phyloP scores from a whole-genome alignment of 2,113 vertebrate genomes.

The Calidris pygmaea region DNA sequence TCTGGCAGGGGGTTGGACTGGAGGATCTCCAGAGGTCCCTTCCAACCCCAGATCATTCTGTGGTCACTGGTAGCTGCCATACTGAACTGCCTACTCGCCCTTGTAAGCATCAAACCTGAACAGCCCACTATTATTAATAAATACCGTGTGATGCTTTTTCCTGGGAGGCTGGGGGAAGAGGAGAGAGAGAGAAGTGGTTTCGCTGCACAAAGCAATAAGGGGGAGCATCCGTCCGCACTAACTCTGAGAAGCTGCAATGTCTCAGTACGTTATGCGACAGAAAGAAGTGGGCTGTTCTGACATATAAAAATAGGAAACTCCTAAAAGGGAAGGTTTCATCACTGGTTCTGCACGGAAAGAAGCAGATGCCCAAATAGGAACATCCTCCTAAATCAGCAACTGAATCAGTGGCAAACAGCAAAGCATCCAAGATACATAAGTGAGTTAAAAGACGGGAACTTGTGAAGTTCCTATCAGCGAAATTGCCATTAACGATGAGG shows the following conservation, averaged over 20 bases:
- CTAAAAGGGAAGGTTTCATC: neutral
- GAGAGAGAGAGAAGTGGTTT: neutral
- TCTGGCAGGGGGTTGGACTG: no score
- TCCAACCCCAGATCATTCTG: no score
- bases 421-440: rapidly evolving
- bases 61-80: neutral
- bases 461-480: neutral
- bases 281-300: neutral
- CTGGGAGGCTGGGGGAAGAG: no score
- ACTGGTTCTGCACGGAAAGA: neutral
- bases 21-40: no score
- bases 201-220: neutral
- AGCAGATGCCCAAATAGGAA: neutral
- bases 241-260: neutral
- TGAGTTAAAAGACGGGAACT: neutral
- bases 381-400: neutral
- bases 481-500: neutral
- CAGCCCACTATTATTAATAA: no score
- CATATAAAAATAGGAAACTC: neutral
- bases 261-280: rapidly evolving
- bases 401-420: neutral
- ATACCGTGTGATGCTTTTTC: rapidly evolving
- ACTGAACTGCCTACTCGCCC: neutral
- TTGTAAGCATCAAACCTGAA: neutral
- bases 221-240: neutral